Conservation (phyloP, 2,113 vertebrate genomes). For the Leptobrachium leishanense region DNA sequence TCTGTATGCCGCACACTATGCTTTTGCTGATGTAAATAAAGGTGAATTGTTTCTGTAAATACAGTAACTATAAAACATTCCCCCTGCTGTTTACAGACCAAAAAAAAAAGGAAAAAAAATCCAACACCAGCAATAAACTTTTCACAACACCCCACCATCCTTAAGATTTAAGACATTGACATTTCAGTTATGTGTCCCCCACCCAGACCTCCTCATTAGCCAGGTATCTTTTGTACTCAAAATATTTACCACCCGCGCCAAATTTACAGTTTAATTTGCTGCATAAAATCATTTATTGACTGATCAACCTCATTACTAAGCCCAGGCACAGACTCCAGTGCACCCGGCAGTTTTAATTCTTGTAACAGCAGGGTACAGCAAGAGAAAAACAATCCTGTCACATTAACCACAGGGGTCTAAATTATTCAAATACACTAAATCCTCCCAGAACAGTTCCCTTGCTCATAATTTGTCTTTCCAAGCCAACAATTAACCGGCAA, state of each 20-base stretch:
- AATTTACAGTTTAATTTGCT: constrained; percentile 87
- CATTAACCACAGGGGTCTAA: constrained; percentile 89
- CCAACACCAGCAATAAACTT: constrained; percentile 59
- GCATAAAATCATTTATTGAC: constrained; percentile 87
- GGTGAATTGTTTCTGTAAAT: constrained; percentile 54
- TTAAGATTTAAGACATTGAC: constrained; percentile 76
- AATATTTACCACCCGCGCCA: constrained; percentile 81
- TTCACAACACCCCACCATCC: constrained; percentile 56
- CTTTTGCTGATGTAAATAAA: constrained; percentile 47
- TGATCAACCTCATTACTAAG: constrained; percentile 88
- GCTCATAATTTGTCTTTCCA: constrained; percentile 97
- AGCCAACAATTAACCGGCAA: constrained; percentile 92
- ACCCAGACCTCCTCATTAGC: constrained; percentile 71
- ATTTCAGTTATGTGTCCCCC: constrained; percentile 65
- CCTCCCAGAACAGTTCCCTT: constrained; percentile 82
- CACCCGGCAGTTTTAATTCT: constrained; percentile 82
- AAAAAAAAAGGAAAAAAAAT: constrained; percentile 23
- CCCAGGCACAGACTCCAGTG: constrained; percentile 72
- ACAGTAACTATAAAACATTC: constrained; percentile 46
- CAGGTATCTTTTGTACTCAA: constrained; percentile 79
- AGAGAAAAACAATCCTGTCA: constrained; percentile 98
- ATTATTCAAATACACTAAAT: constrained; percentile 99
- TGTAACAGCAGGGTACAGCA: constrained; percentile 86
- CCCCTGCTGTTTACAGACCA: constrained; percentile 53
- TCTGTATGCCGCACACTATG: constrained; percentile 21